phyloP scores from a whole-genome alignment of 2,888 invertebrate genomes.

The Drosophila lutescens region DNA sequence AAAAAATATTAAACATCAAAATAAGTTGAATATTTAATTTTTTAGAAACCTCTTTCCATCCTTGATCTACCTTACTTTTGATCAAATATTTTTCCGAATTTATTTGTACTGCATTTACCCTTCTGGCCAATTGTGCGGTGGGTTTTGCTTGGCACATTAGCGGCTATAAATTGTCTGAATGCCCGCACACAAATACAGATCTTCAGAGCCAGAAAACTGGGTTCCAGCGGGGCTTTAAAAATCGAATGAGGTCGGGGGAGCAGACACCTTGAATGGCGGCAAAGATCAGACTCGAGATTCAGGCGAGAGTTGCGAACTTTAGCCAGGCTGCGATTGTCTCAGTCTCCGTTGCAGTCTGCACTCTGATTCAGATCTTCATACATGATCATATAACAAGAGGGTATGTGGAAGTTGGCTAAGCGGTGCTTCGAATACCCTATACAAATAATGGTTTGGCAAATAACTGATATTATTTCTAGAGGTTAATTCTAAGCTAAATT shows the following conservation, averaged over 20 bases:
- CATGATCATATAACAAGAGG: constrained; percentile 63
- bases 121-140: constrained; percentile 74
- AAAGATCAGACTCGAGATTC: constrained; percentile 73
- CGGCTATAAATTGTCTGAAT: constrained; percentile 80
- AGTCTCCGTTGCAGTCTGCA: constrained; percentile 35
- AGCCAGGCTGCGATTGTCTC: constrained; percentile 42
- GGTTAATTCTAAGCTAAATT: neutral
- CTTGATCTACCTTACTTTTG: no score
- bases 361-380: constrained; percentile 74
- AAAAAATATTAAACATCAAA: neutral
- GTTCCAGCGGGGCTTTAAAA: neutral
- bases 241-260: constrained; percentile 14
- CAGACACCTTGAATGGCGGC: constrained; percentile 78
- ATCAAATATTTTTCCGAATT: neutral
- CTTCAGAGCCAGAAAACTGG: constrained; percentile 13
- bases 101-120: neutral
- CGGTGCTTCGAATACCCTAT: constrained; percentile 9
- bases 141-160: constrained; percentile 80
- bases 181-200: constrained; percentile 53
- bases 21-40: neutral
- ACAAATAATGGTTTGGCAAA: neutral
- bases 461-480: neutral
- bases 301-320: constrained; percentile 49
- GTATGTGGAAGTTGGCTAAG: constrained; percentile 28
- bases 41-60: no score